Percentiles rank a stretch among this genome's conserved stretches.
Evolutionary conservation across 2,113 vertebrate genomes (phyloP).

Genomic region (Nothocercus julius): DNA sequence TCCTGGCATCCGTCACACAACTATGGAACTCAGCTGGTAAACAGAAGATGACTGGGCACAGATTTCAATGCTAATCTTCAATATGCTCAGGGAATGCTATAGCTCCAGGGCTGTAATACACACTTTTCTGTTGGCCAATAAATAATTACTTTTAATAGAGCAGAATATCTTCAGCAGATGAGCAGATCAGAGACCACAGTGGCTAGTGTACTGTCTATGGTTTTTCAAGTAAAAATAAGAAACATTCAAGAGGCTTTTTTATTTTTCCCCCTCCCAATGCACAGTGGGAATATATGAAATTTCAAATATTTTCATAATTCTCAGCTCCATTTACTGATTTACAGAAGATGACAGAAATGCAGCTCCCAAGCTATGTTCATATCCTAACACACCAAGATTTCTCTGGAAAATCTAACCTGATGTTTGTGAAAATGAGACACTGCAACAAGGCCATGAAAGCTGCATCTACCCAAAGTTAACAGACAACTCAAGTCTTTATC

Average conservation of each 20-base stretch:
- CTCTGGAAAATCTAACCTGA: not conserved
- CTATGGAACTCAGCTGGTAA: accelerated
- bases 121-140: not conserved
- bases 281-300: not conserved
- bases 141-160: not conserved
- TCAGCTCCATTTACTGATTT: not conserved
- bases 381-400: not conserved
- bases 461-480: not conserved
- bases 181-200: not conserved
- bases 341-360: not conserved
- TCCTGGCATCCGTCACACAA: not conserved
- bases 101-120: not conserved
- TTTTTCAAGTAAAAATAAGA: not conserved
- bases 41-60: not conserved
- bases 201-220: not conserved
- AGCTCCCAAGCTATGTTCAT: not conserved
- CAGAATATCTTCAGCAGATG: not conserved
- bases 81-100: not conserved
- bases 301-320: not conserved
- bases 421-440: not conserved
- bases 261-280: not conserved
- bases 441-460: accelerated
- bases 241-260: not conserved
- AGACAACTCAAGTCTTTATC: not conserved
- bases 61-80: not conserved